Evolutionary conservation across 1,140 invertebrate genomes (phyloP), one percentile per base, ranked within the genome.

Genomic region (Trachymyrmex cornetzi): DNA sequence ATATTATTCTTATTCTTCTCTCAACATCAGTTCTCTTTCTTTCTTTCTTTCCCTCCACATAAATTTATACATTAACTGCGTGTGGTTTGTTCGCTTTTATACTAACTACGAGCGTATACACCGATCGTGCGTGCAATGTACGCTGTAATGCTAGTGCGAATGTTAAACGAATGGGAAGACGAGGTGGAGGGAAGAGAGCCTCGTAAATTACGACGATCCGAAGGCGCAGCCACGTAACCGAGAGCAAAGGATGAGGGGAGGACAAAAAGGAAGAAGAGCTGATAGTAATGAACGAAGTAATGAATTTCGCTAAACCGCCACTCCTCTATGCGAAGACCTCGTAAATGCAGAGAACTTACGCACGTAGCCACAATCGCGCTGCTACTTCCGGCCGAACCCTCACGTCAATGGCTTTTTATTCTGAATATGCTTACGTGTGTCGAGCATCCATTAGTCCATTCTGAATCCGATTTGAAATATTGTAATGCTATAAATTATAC

Each of bases 221-320:
- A 80, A 77, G 30, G 44, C 38, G 38, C 22, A 48, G 59, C 57
- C 66, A 24, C 69, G 77, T 86, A 88, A 81, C 75, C 44, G 48
- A 80, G 55, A 67, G 72, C 61, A 53, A 63, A 86, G n/a, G 19
- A 38, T 30, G 34, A 53, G 59, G n/a, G 38, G 27, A 53, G 3
- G 11, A 27, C 48, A 9, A 34, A 55, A 22, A 89, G 61, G 61
- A 64, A 59, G 34, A 61, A 63, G 48, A 55, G 67, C 72, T 67
- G 87, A 90, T 92, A 88, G 85, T 92, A 93, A 92, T 91, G 89
- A 93, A 87, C 63, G 79, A 77, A 87, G 86, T 91, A 93, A 93
- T 93, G 90, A 93, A 91, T 93, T 91, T 92, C 77, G 77, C 89
- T 91, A 92, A 91, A 91, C 89, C 38, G 88, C 88, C 71, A 77